Base-by-base conservation (phyloP, 2,113 vertebrate genomes). In the Phyllopteryx taeniolatus region DNA sequence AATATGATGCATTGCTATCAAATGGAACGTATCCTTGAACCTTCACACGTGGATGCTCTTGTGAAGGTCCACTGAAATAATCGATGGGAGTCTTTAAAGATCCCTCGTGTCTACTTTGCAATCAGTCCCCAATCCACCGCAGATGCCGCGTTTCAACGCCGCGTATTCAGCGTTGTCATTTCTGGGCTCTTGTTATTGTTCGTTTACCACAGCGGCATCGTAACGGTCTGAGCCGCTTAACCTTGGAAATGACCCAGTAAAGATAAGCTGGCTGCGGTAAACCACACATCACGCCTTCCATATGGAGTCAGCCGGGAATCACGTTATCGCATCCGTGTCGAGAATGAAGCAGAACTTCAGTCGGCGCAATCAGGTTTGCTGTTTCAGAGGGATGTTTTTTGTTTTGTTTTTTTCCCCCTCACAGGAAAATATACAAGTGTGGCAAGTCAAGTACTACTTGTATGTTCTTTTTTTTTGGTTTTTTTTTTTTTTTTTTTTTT, bases 281-380 rank as follows among this genome's bases (percentile, higher is more conserved):
- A 79, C 53, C 68, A 64, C 61, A 65, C 44, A 74, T 75, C 66
- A 80, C 27, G 63, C 72, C 66, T 79, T 71, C 81, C 88, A 90
- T 79, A 84, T 70, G 87, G 85, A 82, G 66, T 77, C 68, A 75
- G 70, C 88, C 76, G 77, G 81, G 74, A 77, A 20, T 75, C 68
- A 62, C 47, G 81, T 87, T 83, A 79, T 77, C 68, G 72, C 69
- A 86, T 80, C 75, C 84, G 81, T 12, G 63, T 75, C 75, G 67
- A 47, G 54, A 39, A 63, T 82, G 78, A 80, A 64, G 57, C 68
- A 46, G 47, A 64, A 35, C n/a, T 46, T 53, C 13, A 49, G 47
- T 49, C 14, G 14, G 13, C 4, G 49, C 17, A 53, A 19, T 53
- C 51, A 53, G 51, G 19, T 20, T 20, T 53, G 51, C 6, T 47